Conservation (phyloP, 2,888 invertebrate species). For the Rhingia campestris region DNA sequence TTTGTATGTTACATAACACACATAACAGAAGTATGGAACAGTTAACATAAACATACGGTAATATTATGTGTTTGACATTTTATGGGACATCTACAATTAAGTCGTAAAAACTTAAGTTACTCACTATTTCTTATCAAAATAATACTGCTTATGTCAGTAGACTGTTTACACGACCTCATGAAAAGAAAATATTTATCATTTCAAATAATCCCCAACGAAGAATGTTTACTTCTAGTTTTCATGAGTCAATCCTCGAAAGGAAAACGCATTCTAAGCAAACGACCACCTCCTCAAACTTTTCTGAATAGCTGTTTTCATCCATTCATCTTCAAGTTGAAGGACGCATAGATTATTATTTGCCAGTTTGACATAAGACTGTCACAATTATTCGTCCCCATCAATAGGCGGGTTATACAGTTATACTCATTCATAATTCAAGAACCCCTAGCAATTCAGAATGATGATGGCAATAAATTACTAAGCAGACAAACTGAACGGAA, state of each 20-base stretch:
- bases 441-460: conserved; percentile 49
- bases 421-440: conserved; percentile 61
- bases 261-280: conserved; percentile 35
- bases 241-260: conserved; percentile 5
- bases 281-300: background rate
- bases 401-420: conserved; percentile 11
- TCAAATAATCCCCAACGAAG: conserved; percentile 16
- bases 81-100: too few relatives aligned
- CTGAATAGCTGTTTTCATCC: conserved; percentile 35
- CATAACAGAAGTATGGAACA: too few relatives aligned
- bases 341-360: conserved; percentile 60
- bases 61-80: too few relatives aligned
- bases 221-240: background rate
- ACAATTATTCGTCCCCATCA: conserved; percentile 49
- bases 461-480: conserved; percentile 55
- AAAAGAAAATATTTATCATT: conserved; percentile 2
- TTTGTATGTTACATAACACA: too few relatives aligned
- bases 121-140: too few relatives aligned
- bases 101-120: too few relatives aligned
- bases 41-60: too few relatives aligned
- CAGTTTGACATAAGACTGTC: conserved; percentile 48
- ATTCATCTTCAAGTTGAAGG: conserved; percentile 73
- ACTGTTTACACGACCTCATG: too few relatives aligned
- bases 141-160: too few relatives aligned
- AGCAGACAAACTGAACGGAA: conserved; percentile 47